Base-by-base conservation (phyloP, 2,888 invertebrate genomes). In the Polia nebulosa region DNA sequence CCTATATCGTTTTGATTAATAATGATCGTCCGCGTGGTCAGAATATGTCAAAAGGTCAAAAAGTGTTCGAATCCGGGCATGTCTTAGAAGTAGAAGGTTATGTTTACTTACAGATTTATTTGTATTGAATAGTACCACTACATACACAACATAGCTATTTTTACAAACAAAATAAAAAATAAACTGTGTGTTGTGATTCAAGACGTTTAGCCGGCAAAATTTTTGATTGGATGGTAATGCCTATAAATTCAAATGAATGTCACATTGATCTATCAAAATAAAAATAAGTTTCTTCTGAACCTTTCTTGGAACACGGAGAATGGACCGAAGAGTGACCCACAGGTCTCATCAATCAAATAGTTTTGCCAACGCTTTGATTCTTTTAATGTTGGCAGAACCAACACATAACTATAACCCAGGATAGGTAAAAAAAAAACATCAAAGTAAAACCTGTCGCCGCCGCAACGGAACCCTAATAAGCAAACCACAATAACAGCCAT, bases 391-490 rank as follows among this genome's bases (percentile, higher is more conserved):
- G 1, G 0, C 11, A 27, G 27, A 20, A 34, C 9, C 0, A 25
- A 13, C 5, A 22, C 13, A 32, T 59, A 22, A 3, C 8, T 25
- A 4, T 11, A 3, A 11, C 11, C 25, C n/a, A n/a, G n/a, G n/a
- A n/a, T n/a, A n/a, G n/a, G n/a, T n/a, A n/a, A n/a, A n/a, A 39
- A 17, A 3, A 32, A 25, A 41, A 47, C 15, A 49, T 49, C 8
- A 75, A 49, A 66, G 7, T 11, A 20, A 32, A 22, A 1, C 4
- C 2, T 3, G n/a, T 17, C 9, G 8, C 2, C 1, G 52, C 64
- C 25, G 1, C 27, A 15, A 39, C 36, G 17, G 63, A 80, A 75
- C 57, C 47, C 70, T 53, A 64, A 58, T 22, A 44, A 59, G 25
- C 29, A 2, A 57, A 9, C 27, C 15, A 41, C 51, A 47, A 68